Percentiles rank a stretch among this genome's conserved stretches.
These are phyloP conservation scores for Morone chrysops DNA, from an alignment of 2,113 vertebrate genomes.

Conservation along the genomic window DNA sequence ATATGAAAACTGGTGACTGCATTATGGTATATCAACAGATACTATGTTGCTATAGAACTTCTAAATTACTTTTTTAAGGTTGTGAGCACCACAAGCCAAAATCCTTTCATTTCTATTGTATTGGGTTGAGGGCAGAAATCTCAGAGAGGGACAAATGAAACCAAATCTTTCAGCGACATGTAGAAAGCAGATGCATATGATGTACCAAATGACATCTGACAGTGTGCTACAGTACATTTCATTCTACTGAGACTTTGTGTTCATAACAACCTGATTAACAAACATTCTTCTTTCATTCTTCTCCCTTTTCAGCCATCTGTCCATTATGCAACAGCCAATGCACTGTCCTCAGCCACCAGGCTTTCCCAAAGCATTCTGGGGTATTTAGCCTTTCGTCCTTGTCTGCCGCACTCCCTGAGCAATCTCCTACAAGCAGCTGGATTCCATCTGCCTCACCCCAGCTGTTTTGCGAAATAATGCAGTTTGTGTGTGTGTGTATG, in stretches of 20 bases:
- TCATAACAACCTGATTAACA: slow-evolving; percentile 16
- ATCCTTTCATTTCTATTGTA: neutral
- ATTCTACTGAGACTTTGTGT: neutral
- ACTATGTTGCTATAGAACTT: neutral
- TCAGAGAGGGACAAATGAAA: neutral
- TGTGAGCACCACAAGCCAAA: neutral
- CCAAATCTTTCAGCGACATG: neutral
- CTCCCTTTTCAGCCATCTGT: slow-evolving; percentile 27
- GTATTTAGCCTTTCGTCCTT: slow-evolving; percentile 25
- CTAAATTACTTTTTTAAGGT: neutral
- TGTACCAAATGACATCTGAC: neutral
- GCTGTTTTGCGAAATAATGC: slow-evolving; percentile 34
- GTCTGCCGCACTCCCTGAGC: slow-evolving; percentile 29
- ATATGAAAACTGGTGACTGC: neutral
- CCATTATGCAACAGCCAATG: slow-evolving; percentile 2
- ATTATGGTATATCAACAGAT: neutral
- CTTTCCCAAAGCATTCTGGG: slow-evolving; percentile 54
- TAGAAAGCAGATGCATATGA: neutral
- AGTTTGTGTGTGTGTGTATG: neutral
- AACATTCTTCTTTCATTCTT: slow-evolving; percentile 11
- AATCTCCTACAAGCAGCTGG: slow-evolving; percentile 53
- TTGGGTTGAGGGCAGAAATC: neutral
- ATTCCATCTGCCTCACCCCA: slow-evolving; percentile 41
- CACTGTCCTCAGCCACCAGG: neutral
- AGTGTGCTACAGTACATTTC: neutral